Base-by-base conservation (phyloP, 2,888 invertebrate species). In the Oscheius myriophilus region DNA sequence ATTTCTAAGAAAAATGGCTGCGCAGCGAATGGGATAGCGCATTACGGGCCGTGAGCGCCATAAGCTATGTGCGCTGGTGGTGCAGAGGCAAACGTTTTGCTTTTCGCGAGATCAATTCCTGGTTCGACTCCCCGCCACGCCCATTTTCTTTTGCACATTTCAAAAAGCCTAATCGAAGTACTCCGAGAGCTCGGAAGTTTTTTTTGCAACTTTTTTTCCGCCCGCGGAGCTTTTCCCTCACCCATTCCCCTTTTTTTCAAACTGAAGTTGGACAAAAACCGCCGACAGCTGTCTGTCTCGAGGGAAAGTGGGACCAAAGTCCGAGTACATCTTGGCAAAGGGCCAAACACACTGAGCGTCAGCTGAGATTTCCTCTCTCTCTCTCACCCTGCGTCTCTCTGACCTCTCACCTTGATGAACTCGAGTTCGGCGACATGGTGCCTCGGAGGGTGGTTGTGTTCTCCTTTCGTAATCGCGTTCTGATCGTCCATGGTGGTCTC, bases 371-470 rank as follows among this genome's bases (percentile, higher is more conserved):
- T 9, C 33, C 33, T 33, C 33, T 33, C 33, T 33, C 33, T 54
- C 26, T 43, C 43, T 58, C 43, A 46, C 49, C 49, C 49, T 39
- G 12, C 33, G 14, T 26, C 46, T 25, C 25, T 52, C 23, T 52
- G 52, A 52, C 52, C 14, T 41, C 68, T 51, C 57, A 84, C 84
- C 82, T 85, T 84, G 72, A 84, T 84, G 75, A 81, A 85, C 70
- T 85, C 85, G 59, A 85, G 73, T 65, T 85, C 85, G n/a, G 85
- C 85, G 9, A 81, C 76, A 53, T 80, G 82, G 67, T 85, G 84
- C 68, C 81, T 83, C 33, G 85, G 82, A 7, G 78, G 73, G 59
- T 85, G 85, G 67, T 85, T 85, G 76, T 85, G 85, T 55, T 78
- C 75, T 45, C 84, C 84, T 59, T 85, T 85, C 42, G 84, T 82